Evolutionary conservation across 2,113 vertebrate species (phyloP), one percentile per base, ranked within the genome.

Genomic region (Ranitomeya imitator): DNA sequence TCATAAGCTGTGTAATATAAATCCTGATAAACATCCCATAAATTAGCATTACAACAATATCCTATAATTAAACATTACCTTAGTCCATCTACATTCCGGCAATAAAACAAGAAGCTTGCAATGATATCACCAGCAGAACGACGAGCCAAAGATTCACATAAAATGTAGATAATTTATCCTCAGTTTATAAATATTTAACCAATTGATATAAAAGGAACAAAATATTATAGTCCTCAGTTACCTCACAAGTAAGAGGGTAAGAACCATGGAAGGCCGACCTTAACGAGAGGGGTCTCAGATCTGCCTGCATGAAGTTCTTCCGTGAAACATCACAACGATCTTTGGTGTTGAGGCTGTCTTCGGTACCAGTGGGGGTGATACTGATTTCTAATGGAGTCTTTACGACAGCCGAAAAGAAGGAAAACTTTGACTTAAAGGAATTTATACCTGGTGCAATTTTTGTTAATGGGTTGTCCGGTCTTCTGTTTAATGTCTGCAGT

Each of bases 21-120:
- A 92, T 91, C 90, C 83, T 89, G 93, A 87, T 88, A 93, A 93
- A 93, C 93, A 91, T 89, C 93, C 90, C 93, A 93, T 93, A 94
- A 95, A 94, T 94, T 92, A 91, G 88, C 78, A 92, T 31, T 19
- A 79, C 92, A 92, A 94, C 90, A 93, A 92, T 89, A 93, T 89
- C 90, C 92, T 92, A 91, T 92, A 93, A 94, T 93, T 95, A 93
- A 93, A 94, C 91, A 91, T 81, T 91, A 87, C 54, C 10, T 16
- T 59, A 14, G 52, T 88, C 89, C 88, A 63, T 0, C 79, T 88
- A 85, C 67, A 79, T 19, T 87, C 76, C 85, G 92, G n/a, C 88
- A 85, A 90, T 85, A 93, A 94, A 93, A 84, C 19, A 9, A 65
- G 80, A 82, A 26, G 45, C 59, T 37, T 82, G 79, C 57, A 65